Evolutionary conservation across 2,797 vertebrate species (phyloP), one percentile per base, ranked within the genome.

Genomic region (Gobio occitaniae): DNA sequence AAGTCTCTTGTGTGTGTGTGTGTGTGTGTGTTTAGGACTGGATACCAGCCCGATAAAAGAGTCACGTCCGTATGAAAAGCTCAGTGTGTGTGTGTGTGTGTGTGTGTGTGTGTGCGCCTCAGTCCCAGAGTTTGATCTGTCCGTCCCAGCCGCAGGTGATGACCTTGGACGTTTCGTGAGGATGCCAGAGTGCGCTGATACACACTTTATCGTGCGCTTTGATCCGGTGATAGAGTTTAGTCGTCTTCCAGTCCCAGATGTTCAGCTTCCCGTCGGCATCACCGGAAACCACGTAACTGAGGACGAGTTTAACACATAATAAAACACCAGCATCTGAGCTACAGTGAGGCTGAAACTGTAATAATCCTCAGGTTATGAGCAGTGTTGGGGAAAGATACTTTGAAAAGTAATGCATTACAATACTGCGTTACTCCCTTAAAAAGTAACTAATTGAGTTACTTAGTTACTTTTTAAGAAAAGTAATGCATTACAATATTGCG

Each of bases 171-270:
- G 98, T 99, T 93, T 99, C 98, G 0, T 99, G 98, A 0, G 98
- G 98, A 63, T 99, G 98, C 98, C 98, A 99, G 78, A 99, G 95
- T 8, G 98, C 98, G 6, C 98, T 97, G 21, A 99, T 99, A 91
- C 98, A 99, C 88, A 99, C 98, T 92, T 98, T 99, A 91, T 99
- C 98, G 0, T 99, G 98, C 21, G 98, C 98, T 92, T 99, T 99
- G 89, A 99, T 96, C 77, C 98, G 95, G 91, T 98, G 98, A 91
- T 99, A 99, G 70, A 99, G 97, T 90, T 99, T 99, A 68, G 98
- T 99, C 21, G 98, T 99, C 93, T 99, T 99, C 98, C 98, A 99
- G 91, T 99, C 98, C 98, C 98, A 99, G 90, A 99, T 97, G 86
- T 99, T 99, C 84, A 99, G 94, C 89, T 99, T 99, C 82, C 98